Percentiles rank a stretch among this genome's conserved stretches.
These are phyloP conservation scores for Bicyclus anynana DNA, from an alignment of 1,140 invertebrate species.

Conservation along the genomic window DNA sequence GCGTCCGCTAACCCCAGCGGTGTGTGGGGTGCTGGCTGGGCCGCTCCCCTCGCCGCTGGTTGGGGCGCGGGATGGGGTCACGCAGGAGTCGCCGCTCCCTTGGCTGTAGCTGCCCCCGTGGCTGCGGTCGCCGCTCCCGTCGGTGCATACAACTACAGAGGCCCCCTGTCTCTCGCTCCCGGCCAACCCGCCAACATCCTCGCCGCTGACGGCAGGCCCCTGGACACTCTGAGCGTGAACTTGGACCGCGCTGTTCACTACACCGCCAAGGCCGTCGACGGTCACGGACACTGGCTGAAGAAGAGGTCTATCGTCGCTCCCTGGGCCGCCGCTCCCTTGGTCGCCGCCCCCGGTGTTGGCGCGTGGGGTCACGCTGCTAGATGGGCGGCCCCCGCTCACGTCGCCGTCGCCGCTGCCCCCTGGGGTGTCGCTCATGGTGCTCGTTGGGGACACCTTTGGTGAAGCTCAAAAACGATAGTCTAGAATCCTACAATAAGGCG, in stretches of 20 bases:
- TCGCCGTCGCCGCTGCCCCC: conserved; percentile 11
- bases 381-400: background rate
- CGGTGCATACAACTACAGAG: conserved; percentile 46
- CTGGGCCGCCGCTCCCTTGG: background rate
- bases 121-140: conserved; percentile 27
- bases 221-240: conserved; percentile 63
- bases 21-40: conserved; percentile 22
- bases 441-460: background rate
- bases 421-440: background rate
- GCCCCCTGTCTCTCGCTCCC: conserved; percentile 49
- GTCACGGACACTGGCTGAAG: conserved; percentile 12
- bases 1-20: conserved; percentile 62
- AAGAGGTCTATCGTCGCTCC: conserved; percentile 14
- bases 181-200: conserved; percentile 51
- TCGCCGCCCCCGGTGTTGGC: background rate
- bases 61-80: conserved; percentile 11
- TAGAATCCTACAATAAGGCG: background rate
- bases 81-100: conserved; percentile 1
- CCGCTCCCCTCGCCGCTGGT: conserved; percentile 23
- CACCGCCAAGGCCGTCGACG: conserved; percentile 33
- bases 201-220: conserved; percentile 42
- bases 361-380: conserved; percentile 5
- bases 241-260: conserved; percentile 59
- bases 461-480: conserved; percentile 1
- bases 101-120: conserved; percentile 29